Evolutionary conservation across 1,140 invertebrate genomes (phyloP).

Genomic region (Schmidtea mediterranea): DNA sequence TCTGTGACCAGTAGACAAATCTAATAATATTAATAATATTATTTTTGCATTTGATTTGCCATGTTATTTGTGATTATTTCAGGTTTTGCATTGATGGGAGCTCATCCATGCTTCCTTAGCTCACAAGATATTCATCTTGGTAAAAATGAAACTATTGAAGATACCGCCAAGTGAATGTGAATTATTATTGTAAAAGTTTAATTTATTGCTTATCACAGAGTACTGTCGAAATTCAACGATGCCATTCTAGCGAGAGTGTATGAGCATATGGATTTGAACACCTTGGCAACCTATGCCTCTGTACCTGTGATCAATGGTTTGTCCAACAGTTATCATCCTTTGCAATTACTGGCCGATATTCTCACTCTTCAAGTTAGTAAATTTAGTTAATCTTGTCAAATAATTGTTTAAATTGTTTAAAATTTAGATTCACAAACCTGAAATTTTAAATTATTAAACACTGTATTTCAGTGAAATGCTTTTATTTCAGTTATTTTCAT

Average conservation of each 20-base stretch:
- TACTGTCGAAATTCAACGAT: conserved; percentile 13
- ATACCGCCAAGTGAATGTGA: conserved; percentile 11
- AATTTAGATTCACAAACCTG: too few relatives aligned
- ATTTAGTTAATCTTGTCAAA: neutral
- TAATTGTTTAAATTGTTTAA: too few relatives aligned
- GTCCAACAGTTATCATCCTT: conserved; percentile 14
- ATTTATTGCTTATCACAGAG: conserved; percentile 8
- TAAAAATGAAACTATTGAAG: conserved; percentile 13
- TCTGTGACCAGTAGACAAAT: too few relatives aligned
- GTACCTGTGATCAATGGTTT: conserved; percentile 16
- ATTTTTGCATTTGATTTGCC: too few relatives aligned
- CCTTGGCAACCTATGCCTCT: conserved; percentile 10
- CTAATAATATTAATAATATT: too few relatives aligned
- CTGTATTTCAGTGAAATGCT: too few relatives aligned
- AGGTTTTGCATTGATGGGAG: conserved; percentile 11
- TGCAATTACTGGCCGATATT: conserved; percentile 16
- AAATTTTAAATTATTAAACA: too few relatives aligned
- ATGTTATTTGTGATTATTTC: too few relatives aligned
- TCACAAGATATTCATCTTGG: conserved; percentile 15
- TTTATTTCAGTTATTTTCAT: too few relatives aligned
- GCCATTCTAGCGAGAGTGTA: conserved; percentile 14
- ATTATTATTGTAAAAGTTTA: neutral
- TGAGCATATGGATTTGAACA: conserved; percentile 9
- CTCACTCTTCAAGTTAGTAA: conserved; percentile 13
- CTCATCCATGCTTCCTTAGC: conserved; percentile 13